Percentiles rank a stretch among this genome's conserved stretches.
These are phyloP conservation scores for Platyscapa corneri DNA, from an alignment of 1,140 invertebrate genomes.

Conservation along the genomic window DNA sequence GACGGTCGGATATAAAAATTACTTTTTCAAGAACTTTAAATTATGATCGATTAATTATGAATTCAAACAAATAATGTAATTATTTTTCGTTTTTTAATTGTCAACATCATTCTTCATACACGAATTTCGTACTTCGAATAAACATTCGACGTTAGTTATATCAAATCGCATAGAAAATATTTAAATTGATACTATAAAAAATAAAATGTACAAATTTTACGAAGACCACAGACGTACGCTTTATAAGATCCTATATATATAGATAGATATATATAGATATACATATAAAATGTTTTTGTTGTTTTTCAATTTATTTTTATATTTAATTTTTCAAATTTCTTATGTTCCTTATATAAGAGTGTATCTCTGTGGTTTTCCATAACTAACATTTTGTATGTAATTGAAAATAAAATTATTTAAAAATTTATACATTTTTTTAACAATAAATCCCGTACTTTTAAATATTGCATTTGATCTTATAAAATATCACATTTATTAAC, in stretches of 20 bases:
- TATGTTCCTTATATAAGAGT: not conserved
- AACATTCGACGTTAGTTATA: slow-evolving; percentile 30
- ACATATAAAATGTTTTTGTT: slow-evolving; percentile 39
- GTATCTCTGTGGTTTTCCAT: slow-evolving; percentile 49
- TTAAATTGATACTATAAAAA: slow-evolving; percentile 37
- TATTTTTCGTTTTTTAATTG: slow-evolving; percentile 26
- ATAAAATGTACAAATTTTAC: slow-evolving; percentile 48
- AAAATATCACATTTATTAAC: not conserved
- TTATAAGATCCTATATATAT: slow-evolving; percentile 15
- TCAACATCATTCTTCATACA: slow-evolving; percentile 1
- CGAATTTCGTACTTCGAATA: slow-evolving; percentile 28
- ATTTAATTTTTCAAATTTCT: slow-evolving; percentile 43
- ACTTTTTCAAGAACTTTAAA: slow-evolving; percentile 5
- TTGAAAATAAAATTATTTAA: slow-evolving; percentile 45
- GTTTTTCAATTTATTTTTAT: slow-evolving; percentile 51
- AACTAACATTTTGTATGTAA: slow-evolving; percentile 47
- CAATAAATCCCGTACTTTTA: not conserved
- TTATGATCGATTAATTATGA: slow-evolving; percentile 21
- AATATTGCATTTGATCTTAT: not conserved
- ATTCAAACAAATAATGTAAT: slow-evolving; percentile 15
- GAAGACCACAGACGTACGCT: slow-evolving; percentile 42
- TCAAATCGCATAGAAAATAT: slow-evolving; percentile 48
- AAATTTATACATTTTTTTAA: slow-evolving; percentile 24
- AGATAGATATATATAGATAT: slow-evolving; percentile 36
- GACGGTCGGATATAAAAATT: slow-evolving; percentile 11